These are phyloP conservation scores for Acrossocheilus fasciatus DNA, from an alignment of 2,797 vertebrate genomes.

Conservation along the genomic window DNA sequence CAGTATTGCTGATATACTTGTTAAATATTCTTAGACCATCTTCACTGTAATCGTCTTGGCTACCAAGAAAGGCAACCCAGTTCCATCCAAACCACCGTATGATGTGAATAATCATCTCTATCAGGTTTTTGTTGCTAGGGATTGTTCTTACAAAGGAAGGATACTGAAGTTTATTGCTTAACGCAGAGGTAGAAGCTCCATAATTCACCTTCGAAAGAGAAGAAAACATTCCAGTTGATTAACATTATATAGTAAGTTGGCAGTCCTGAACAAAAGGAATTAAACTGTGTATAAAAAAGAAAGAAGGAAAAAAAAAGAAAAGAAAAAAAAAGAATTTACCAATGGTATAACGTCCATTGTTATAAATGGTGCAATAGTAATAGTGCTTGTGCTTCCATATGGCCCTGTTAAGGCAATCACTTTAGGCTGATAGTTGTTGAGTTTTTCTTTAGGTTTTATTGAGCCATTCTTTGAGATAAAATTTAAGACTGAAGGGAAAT, in stretches of 20 bases:
- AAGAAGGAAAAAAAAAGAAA: background rate
- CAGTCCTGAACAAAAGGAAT: background rate
- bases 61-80: constrained; percentile 83
- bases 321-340: constrained; percentile 63
- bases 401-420: constrained; percentile 71
- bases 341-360: constrained; percentile 72
- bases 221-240: constrained; percentile 1
- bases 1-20: constrained; percentile 49
- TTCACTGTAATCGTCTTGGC: constrained; percentile 71
- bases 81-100: constrained; percentile 80
- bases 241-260: background rate
- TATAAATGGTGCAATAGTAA: constrained; percentile 71
- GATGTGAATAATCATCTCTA: constrained; percentile 77
- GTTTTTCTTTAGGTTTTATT: constrained; percentile 53
- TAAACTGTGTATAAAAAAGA: background rate
- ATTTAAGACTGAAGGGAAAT: constrained; percentile 66
- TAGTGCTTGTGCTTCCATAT: constrained; percentile 65
- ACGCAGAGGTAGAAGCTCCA: constrained; percentile 66
- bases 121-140: constrained; percentile 75
- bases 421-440: constrained; percentile 54
- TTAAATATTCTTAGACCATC: constrained; percentile 69
- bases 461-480: constrained; percentile 67
- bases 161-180: constrained; percentile 68
- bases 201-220: constrained; percentile 74
- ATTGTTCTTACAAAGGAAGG: constrained; percentile 84